Evolutionary conservation across 2,888 invertebrate species (phyloP).

Genomic region (Clunio marinus): DNA sequence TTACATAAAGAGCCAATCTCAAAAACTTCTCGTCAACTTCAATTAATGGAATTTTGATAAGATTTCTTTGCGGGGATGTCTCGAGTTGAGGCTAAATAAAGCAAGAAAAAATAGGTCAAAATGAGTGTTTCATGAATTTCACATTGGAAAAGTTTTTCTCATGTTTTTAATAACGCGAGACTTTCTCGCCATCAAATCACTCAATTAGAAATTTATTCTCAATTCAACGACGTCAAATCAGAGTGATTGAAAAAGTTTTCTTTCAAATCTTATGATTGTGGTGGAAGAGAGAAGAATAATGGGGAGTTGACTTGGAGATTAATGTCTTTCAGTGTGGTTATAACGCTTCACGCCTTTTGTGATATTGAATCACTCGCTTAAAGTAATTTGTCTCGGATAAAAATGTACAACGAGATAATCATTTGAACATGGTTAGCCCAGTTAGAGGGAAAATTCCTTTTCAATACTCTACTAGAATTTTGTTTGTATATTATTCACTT

Average conservation of each 20-base stretch:
- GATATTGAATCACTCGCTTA: background rate
- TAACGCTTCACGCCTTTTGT: conserved; percentile 8
- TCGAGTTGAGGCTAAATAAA: background rate
- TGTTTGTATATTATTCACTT: too few relatives aligned
- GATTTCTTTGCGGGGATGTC: background rate
- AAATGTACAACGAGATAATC: background rate
- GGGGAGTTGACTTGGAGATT: too few relatives aligned
- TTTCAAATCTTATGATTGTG: background rate
- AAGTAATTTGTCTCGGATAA: background rate
- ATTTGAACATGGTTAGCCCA: too few relatives aligned
- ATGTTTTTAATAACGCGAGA: background rate
- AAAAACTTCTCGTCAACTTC: background rate
- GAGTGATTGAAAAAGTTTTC: conserved; percentile 24
- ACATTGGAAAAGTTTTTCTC: conserved; percentile 6
- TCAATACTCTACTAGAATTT: too few relatives aligned
- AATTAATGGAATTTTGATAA: conserved; percentile 34
- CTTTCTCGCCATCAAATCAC: background rate
- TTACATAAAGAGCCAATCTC: background rate
- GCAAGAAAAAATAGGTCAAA: conserved; percentile 11
- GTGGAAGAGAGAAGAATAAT: background rate
- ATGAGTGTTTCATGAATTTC: conserved; percentile 10
- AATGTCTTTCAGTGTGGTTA: conserved; percentile 15
- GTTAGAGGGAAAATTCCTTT: too few relatives aligned
- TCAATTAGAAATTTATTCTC: conserved; percentile 6
- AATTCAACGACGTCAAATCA: background rate